Evolutionary conservation across 2,113 vertebrate genomes (phyloP), one percentile per base, ranked within the genome.

Genomic region (Cisticola juncidis): DNA sequence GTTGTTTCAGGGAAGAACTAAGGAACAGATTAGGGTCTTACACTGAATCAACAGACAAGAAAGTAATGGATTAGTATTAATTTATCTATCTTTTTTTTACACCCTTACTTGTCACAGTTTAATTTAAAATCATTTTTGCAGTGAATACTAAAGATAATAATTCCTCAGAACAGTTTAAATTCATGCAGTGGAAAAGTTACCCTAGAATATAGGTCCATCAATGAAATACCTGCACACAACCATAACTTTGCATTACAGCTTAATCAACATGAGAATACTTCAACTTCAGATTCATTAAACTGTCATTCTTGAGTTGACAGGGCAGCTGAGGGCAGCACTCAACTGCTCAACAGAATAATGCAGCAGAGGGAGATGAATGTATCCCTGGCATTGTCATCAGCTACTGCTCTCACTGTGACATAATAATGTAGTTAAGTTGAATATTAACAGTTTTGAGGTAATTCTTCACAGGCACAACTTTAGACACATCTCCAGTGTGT

Each of bases 201-300:
- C 58, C 45, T 90, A 95, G 94, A 64, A 86, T 9, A 93, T 17
- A 90, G 65, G 81, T 62, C 20, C 31, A 77, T 69, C 64, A 93
- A 50, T 11, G 6, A 96, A 96, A 91, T 89, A 82, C 14, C 31
- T 51, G 4, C 56, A 81, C 54, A 90, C 29, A 88, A 72, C 56
- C 44, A 56, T 86, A 88, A 92, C 45, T 96, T 84, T 53, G 60
- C 90, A 88, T 90, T 95, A 94, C 76, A 94, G 79, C 24, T 92
- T 94, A 92, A 94, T 91, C 92, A 96, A 95, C 50, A 69, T 7
- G 33, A 89, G 61, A 92, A 82, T 84, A 84, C 72, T 82, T 95
- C 92, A 86, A 62, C n/a, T 87, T 88, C 69, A 90, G 81, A 87
- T 95, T 92, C 95, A 96, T 91, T 92, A 87, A 94, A 91, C 68